phyloP scores from a whole-genome alignment of 92 coral and sea anemone species.

The Pocillopora meandrina region DNA sequence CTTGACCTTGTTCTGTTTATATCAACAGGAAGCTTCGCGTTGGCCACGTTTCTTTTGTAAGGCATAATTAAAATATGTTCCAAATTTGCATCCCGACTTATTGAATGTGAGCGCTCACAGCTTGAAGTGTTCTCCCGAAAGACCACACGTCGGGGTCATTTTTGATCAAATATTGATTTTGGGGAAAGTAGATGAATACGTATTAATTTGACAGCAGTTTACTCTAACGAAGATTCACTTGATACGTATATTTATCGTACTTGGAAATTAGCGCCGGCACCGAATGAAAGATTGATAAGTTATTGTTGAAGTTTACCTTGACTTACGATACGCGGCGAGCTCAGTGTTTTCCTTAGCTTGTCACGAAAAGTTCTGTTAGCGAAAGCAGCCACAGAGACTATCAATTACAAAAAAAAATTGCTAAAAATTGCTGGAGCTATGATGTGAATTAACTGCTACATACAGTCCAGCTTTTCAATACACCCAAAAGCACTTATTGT shows the following conservation, averaged over 20 bases:
- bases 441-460: slow-evolving; percentile 4
- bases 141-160: slow-evolving; percentile 52
- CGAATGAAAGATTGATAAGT: slow-evolving; percentile 56
- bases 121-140: slow-evolving; percentile 51
- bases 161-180: slow-evolving; percentile 32
- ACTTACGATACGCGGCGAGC: slow-evolving; percentile 13
- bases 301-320: slow-evolving; percentile 52
- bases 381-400: neutral
- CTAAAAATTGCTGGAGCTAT: neutral
- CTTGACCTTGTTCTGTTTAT: slow-evolving; percentile 69
- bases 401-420: neutral
- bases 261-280: slow-evolving; percentile 33
- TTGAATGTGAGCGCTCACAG: slow-evolving; percentile 61
- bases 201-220: slow-evolving; percentile 21
- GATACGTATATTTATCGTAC: slow-evolving; percentile 28
- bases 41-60: slow-evolving; percentile 59
- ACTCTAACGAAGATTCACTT: slow-evolving; percentile 15
- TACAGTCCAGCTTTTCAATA: neutral
- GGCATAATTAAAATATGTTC: slow-evolving; percentile 73
- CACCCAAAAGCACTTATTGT: slow-evolving; percentile 12
- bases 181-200: slow-evolving; percentile 9
- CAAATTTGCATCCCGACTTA: slow-evolving; percentile 69
- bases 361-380: slow-evolving; percentile 20
- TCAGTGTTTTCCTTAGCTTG: slow-evolving; percentile 26
- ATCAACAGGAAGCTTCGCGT: slow-evolving; percentile 75